Percentiles rank a stretch among this genome's conserved stretches.
phyloP scores from a whole-genome alignment of 1,140 invertebrate species.

The Drusus annulatus region DNA sequence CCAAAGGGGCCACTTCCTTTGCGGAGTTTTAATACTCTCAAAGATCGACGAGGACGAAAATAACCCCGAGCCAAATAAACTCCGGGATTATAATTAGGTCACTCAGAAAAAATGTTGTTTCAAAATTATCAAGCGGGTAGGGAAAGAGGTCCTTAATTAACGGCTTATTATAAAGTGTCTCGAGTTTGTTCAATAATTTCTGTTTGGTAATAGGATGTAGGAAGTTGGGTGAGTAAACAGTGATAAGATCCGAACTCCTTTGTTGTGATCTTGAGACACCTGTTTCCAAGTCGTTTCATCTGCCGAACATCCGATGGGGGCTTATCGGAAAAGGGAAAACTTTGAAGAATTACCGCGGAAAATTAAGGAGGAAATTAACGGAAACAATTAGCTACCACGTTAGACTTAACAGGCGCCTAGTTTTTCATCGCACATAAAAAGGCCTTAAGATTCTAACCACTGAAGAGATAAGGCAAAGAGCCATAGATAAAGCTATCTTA shows the following conservation, averaged over 20 bases:
- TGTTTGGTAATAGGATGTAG: background rate
- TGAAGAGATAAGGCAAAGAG: no score
- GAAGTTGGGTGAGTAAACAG: slow-evolving; percentile 9
- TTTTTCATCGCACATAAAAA: no score
- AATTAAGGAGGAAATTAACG: background rate
- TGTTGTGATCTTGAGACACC: slow-evolving; percentile 4
- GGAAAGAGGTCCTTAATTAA: background rate
- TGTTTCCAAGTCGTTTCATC: background rate
- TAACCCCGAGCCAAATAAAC: background rate
- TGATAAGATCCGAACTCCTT: slow-evolving; percentile 6
- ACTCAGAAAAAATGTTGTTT: slow-evolving; percentile 10
- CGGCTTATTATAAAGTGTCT: background rate
- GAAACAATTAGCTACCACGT: slow-evolving; percentile 8
- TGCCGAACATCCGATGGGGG: background rate
- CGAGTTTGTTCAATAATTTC: background rate
- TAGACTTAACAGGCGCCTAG: no score
- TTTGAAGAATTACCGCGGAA: background rate
- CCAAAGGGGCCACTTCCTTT: no score
- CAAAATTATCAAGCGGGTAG: background rate
- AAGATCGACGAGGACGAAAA: background rate
- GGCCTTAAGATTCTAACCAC: no score
- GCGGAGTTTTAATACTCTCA: background rate
- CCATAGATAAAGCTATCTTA: no score
- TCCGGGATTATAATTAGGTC: background rate
- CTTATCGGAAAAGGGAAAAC: background rate